These are phyloP conservation scores for Nymphalis c-album DNA, from an alignment of 2,888 invertebrate genomes.

Conservation along the genomic window DNA sequence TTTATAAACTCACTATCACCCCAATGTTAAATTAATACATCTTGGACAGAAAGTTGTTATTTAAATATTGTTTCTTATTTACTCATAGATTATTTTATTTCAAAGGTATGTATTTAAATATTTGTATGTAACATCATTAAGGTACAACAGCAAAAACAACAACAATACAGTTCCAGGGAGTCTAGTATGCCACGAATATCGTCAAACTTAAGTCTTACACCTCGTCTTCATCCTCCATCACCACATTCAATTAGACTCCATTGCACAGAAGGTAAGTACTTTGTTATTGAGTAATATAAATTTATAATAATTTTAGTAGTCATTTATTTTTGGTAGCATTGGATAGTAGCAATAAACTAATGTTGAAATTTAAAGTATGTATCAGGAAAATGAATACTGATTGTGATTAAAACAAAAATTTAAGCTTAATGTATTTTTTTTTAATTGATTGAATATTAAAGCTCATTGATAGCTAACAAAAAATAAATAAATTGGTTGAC, in stretches of 20 bases:
- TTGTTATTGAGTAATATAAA: not conserved
- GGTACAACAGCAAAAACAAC: slow-evolving; percentile 77
- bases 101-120: not conserved
- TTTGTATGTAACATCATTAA: slow-evolving; percentile 35
- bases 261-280: slow-evolving; percentile 67
- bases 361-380: too few species aligned
- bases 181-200: slow-evolving; percentile 72
- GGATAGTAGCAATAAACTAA: too few species aligned
- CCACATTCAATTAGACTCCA: slow-evolving; percentile 70
- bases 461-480: too few species aligned
- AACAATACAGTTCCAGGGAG: slow-evolving; percentile 73
- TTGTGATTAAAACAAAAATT: not conserved
- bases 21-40: not conserved
- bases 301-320: not conserved
- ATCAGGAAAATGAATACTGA: not conserved
- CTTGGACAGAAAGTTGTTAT: not conserved
- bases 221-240: slow-evolving; percentile 68
- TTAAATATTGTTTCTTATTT: too few species aligned
- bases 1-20: too few species aligned
- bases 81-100: not conserved
- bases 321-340: not conserved
- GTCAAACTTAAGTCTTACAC: slow-evolving; percentile 70
- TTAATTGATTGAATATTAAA: too few species aligned
- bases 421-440: too few species aligned
- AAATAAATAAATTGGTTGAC: too few species aligned